phyloP scores from a whole-genome alignment of 2,888 invertebrate genomes.

The Eilema griseolum region DNA sequence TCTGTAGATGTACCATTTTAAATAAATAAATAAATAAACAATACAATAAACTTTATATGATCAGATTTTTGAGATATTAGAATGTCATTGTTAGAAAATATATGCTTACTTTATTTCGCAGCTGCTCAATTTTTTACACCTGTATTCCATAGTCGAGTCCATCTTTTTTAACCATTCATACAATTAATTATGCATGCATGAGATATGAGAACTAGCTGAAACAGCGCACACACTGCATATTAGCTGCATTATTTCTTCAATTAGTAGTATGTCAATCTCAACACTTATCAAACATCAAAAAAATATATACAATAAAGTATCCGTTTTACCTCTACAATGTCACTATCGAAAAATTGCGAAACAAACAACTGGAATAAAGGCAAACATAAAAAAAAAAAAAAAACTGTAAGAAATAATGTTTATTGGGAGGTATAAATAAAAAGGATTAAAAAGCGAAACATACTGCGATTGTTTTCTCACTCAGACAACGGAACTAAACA shows the following conservation, averaged over 20 bases:
- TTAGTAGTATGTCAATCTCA: neutral
- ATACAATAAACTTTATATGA: constrained; percentile 40
- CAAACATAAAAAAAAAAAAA: constrained; percentile 62
- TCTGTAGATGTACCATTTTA: too few species aligned
- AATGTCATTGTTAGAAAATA: constrained; percentile 16
- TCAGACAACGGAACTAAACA: constrained; percentile 31
- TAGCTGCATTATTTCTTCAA: neutral
- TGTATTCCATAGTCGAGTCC: neutral
- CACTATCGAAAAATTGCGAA: neutral
- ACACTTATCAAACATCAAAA: neutral
- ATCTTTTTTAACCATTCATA: neutral
- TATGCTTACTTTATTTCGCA: constrained; percentile 2
- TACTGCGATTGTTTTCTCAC: constrained; percentile 45
- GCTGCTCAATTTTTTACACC: constrained; percentile 9
- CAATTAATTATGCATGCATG: neutral
- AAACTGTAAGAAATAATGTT: constrained; percentile 77
- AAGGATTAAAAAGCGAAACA: constrained; percentile 68
- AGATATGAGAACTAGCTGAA: neutral
- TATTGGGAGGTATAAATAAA: constrained; percentile 79
- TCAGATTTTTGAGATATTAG: constrained; percentile 31
- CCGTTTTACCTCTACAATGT: neutral
- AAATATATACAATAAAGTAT: neutral
- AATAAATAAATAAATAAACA: too few species aligned
- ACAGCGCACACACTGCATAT: neutral
- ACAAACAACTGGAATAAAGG: constrained; percentile 16